phyloP scores from a whole-genome alignment of 1,140 invertebrate genomes.

The Glossosoma conforme region DNA sequence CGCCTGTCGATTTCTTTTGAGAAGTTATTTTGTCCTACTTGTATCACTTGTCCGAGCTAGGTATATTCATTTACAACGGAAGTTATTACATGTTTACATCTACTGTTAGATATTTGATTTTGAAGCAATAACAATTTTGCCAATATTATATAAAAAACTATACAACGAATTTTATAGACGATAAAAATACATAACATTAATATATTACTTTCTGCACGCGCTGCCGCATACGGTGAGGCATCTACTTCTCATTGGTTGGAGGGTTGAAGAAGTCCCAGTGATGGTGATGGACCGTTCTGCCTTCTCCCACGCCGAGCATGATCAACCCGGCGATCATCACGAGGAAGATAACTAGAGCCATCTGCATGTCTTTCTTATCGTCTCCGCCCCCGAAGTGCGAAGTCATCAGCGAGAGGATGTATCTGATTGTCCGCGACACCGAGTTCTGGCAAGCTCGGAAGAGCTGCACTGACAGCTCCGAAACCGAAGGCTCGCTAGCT shows the following conservation, averaged over 20 bases:
- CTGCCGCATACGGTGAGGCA: no score
- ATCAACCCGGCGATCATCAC: conserved; percentile 68
- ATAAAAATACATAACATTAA: no score
- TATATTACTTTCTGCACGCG: no score
- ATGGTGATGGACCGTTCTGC: conserved; percentile 68
- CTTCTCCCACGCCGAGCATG: conserved; percentile 62
- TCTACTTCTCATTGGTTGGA: conserved; percentile 46
- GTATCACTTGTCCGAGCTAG: no score
- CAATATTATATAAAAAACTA: no score
- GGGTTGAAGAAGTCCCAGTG: conserved; percentile 82
- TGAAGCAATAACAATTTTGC: no score
- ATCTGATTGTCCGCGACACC: conserved; percentile 57
- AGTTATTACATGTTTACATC: no score
- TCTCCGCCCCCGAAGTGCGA: conserved; percentile 52
- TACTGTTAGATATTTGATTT: no score
- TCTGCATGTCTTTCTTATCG: conserved; percentile 65
- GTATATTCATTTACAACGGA: no score
- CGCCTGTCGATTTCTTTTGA: no score
- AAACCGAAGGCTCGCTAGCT: conserved; percentile 52
- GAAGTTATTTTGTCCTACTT: no score
- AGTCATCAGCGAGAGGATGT: conserved; percentile 59
- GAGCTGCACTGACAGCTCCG: conserved; percentile 61
- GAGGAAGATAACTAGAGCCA: conserved; percentile 67
- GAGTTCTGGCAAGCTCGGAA: conserved; percentile 58
- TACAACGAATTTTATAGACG: no score